Evolutionary conservation across 1,140 invertebrate species (phyloP).

Genomic region (Euwallacea similis): DNA sequence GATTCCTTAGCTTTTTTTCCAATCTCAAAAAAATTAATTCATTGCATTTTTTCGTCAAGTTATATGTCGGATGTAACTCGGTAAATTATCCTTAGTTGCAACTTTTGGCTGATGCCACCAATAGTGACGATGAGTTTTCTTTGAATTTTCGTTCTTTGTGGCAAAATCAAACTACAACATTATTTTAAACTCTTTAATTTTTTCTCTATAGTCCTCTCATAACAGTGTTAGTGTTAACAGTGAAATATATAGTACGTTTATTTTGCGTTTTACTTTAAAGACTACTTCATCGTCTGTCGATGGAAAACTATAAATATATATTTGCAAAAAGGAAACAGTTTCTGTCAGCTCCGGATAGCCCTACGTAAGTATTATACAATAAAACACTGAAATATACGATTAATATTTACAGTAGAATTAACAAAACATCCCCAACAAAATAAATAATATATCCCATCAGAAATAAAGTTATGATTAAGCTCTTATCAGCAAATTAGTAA

Average conservation of each 20-base stretch:
- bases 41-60: too few relatives aligned
- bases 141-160: too few relatives aligned
- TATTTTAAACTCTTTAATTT: conserved; percentile 35
- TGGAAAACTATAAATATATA: conserved; percentile 28
- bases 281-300: conserved; percentile 18
- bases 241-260: conserved; percentile 30
- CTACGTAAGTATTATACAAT: conserved; percentile 14
- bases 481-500: too few relatives aligned
- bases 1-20: too few relatives aligned
- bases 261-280: conserved; percentile 25
- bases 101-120: too few relatives aligned
- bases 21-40: too few relatives aligned
- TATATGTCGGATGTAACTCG: too few relatives aligned
- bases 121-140: too few relatives aligned
- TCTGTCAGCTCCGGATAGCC: not conserved
- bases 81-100: too few relatives aligned
- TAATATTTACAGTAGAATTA: conserved; percentile 24
- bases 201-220: conserved; percentile 39
- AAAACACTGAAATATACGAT: conserved; percentile 9
- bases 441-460: conserved; percentile 4
- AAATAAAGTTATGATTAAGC: too few relatives aligned
- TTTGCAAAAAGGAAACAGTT: conserved; percentile 16
- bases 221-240: conserved; percentile 37
- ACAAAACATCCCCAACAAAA: conserved; percentile 29
- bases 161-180: not conserved